These are phyloP conservation scores for Catalaphyllia jardinei DNA, from an alignment of 64 coral and sea anemone species.

Conservation along the genomic window DNA sequence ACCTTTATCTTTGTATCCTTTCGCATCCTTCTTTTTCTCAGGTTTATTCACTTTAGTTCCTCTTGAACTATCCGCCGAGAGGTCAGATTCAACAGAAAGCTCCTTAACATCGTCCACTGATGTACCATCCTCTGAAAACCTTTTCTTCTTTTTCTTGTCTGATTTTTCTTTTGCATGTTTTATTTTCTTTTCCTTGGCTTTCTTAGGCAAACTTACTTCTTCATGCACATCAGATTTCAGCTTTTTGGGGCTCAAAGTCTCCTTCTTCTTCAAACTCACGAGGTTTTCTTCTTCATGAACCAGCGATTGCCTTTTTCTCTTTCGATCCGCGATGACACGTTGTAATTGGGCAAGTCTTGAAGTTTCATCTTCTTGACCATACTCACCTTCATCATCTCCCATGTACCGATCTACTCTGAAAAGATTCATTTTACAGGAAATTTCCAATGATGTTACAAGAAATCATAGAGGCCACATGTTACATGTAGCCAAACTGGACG, in stretches of 20 bases:
- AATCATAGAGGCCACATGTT: too few relatives aligned
- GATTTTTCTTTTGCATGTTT: neutral
- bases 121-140: neutral
- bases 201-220: neutral
- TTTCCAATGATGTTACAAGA: neutral
- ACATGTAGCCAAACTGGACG: neutral
- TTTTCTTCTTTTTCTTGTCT: neutral
- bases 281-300: neutral
- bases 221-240: neutral
- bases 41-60: neutral
- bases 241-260: neutral
- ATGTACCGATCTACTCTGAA: constrained; percentile 73
- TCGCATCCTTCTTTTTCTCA: constrained; percentile 9
- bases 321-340: constrained; percentile 49
- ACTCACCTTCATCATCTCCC: constrained; percentile 46
- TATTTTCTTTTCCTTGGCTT: constrained; percentile 3
- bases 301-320: constrained; percentile 35
- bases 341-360: constrained; percentile 42
- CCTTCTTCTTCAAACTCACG: neutral
- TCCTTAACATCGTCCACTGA: neutral
- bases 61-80: neutral
- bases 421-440: constrained; percentile 64
- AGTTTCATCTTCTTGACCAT: constrained; percentile 25
- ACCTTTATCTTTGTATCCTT: neutral
- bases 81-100: neutral